Base-by-base conservation (phyloP, 2,888 invertebrate genomes). In the Diadromus collaris region DNA sequence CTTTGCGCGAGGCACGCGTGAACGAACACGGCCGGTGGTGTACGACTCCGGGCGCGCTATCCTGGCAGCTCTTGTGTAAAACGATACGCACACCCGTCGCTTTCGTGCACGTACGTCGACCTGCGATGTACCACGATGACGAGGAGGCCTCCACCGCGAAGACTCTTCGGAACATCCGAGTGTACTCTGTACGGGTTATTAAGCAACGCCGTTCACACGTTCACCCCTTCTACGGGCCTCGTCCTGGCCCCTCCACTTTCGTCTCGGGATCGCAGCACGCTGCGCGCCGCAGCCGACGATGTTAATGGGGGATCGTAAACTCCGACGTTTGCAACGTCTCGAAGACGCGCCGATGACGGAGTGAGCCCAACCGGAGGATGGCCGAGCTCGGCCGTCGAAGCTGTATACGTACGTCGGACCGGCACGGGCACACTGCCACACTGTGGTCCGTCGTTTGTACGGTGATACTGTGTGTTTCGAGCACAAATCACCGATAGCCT, bases 161-260 rank as follows among this genome's bases (percentile, higher is more conserved):
- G 58, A 54, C 13, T 29, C 74, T 78, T 56, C 70, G 61, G 54
- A 70, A 75, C 70, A 61, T 24, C 56, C 77, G 56, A 71, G 29
- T 34, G 51, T 46, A 44, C 61, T 27, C 38, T 83, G 82, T 82
- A 88, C 85, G 86, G 86, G 84, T 88, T 87, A 88, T 88, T 88
- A 86, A 88, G 86, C 86, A 88, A 85, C 85, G 82, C 77, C 84
- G 86, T 86, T 88, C 87, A 83, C 88, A 86, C 88, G 86, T 87
- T 85, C 82, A 56, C 80, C 51, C 61, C 68, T 56, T 21, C 44
- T 9, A 51, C 51, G 51, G 21, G 67, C 68, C 68, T 2, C 41
- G 27, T 54, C 19, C 29, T 27, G 19, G 19, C 58, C 77, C 70
- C 69, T 51, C 72, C 51, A 54, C 27, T 67, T 44, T 64, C 61